Evolutionary conservation across 2,113 vertebrate genomes (phyloP), one percentile per base, ranked within the genome.

Genomic region (Notarius lentiginosus): DNA sequence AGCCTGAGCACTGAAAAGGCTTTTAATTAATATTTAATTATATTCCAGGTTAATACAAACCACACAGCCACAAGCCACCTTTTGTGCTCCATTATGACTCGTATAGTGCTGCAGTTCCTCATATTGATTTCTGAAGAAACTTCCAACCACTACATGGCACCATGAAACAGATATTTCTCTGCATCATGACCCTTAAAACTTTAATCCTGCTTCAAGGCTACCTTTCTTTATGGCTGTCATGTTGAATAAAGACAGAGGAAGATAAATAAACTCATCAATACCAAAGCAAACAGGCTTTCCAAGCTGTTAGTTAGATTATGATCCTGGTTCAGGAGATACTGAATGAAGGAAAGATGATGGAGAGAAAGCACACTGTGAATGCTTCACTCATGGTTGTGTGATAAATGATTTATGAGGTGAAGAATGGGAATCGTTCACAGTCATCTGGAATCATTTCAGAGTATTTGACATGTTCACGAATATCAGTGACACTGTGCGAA

Each of bases 211-310:
- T 72, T 89, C 34, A 92, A 91, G 89, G 88, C 89, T 91, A 91
- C 82, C 84, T 92, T 91, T 91, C 83, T 91, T 91, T 87, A 87
- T 53, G 6, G 14, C 85, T 12, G 20, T 75, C 72, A 58, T 79
- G 7, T 58, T 1, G 51, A 6, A 75, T 72, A 65, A 68, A 88
- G 27, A 88, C 12, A 12, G 55, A n/a, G n/a, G 15, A 49, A 47
- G 27, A 73, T 41, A 81, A 80, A 84, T 58, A 84, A 84, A 73
- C 83, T n/a, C 84, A 82, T 81, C 7, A 7, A 41, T 17, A 53
- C 70, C 68, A 86, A 56, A 83, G 84, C 30, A 72, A 88, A 56
- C 63, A 66, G 77, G 80, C 65, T 75, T 68, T 65, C 47, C 68
- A 75, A 66, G 83, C 27, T 24, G 30, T 41, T 56, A 18, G 85